Percentiles rank a stretch among this genome's conserved stretches.
phyloP scores from a whole-genome alignment of 2,888 invertebrate genomes.

The Crocallis elinguaria region DNA sequence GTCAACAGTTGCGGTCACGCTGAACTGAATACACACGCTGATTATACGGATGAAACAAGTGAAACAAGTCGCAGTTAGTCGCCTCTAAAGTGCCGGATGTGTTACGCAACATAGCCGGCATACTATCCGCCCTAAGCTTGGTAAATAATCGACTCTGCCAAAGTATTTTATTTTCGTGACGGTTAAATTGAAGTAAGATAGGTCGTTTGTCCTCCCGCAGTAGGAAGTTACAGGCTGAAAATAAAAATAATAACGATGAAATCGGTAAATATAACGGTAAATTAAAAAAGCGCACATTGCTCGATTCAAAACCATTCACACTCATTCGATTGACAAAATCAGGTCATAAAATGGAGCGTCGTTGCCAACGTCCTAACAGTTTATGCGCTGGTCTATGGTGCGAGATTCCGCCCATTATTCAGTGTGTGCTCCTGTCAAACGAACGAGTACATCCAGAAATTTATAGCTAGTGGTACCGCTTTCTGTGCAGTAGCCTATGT shows the following conservation, averaged over 20 bases:
- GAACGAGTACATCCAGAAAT: conserved; percentile 58
- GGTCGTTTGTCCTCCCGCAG: no score
- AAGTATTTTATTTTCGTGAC: no score
- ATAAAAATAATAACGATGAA: background rate
- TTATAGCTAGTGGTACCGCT: conserved; percentile 54
- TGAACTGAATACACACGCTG: no score
- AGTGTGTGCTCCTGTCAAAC: conserved; percentile 63
- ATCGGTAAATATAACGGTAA: background rate
- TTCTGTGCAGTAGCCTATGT: conserved; percentile 37
- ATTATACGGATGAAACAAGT: no score
- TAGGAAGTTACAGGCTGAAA: no score
- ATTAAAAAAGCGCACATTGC: background rate
- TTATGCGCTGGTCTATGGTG: conserved; percentile 67
- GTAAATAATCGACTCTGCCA: no score
- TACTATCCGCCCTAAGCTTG: no score
- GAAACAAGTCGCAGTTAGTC: no score
- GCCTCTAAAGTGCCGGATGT: no score
- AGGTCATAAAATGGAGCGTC: conserved; percentile 60
- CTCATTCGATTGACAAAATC: conserved; percentile 55
- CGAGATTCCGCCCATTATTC: conserved; percentile 72
- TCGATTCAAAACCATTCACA: conserved; percentile 13
- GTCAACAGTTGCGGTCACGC: no score
- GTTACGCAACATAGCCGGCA: no score
- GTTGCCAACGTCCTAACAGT: conserved; percentile 63
- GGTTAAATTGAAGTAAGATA: no score